Base-by-base conservation (phyloP, 2,113 vertebrate genomes). In the Steatornis caripensis region DNA sequence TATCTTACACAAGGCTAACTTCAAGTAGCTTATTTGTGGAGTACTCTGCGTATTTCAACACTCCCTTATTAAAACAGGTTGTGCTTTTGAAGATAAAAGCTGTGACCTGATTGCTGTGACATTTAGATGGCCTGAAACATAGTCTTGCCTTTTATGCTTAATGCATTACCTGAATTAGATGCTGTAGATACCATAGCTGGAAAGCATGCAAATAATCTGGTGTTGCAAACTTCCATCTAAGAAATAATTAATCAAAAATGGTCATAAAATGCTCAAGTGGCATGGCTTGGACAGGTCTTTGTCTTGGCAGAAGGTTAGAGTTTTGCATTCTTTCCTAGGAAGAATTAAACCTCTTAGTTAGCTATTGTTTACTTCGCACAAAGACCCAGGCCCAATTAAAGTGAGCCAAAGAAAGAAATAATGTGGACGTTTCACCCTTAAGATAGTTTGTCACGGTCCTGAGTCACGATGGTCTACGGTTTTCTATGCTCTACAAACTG, bases 81-180 rank as follows among this genome's bases (percentile, higher is more conserved):
- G 86, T 90, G 80, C 89, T 91, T 97, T 95, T 97, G 95, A 91
- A 96, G 95, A 96, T 95, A 96, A 95, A 94, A 93, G 80, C 84
- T 80, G 93, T 90, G 85, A 90, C 66, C 90, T 94, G 90, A 94
- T 70, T 97, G 80, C 92, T 23, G 51, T 96, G 96, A 93, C 89
- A 91, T 96, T 96, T 89, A 88, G 88, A 77, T 78, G 83, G 94
- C 61, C 65, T 79, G 72, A 90, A 55, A 57, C 27, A 12, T 51
- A n/a, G n/a, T 91, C 57, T 79, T 89, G 41, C 69, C 45, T 95
- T 95, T 79, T 95, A 78, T 76, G 53, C 80, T 78, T 96, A 87
- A 92, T 95, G 86, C 84, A 87, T 92, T 95, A 76, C 89, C 69
- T 92, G 84, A 96, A 94, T 92, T 87, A 81, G 95, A 94, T 94